phyloP scores from a whole-genome alignment of 2,113 vertebrate species.

The Empidonax alnorum region DNA sequence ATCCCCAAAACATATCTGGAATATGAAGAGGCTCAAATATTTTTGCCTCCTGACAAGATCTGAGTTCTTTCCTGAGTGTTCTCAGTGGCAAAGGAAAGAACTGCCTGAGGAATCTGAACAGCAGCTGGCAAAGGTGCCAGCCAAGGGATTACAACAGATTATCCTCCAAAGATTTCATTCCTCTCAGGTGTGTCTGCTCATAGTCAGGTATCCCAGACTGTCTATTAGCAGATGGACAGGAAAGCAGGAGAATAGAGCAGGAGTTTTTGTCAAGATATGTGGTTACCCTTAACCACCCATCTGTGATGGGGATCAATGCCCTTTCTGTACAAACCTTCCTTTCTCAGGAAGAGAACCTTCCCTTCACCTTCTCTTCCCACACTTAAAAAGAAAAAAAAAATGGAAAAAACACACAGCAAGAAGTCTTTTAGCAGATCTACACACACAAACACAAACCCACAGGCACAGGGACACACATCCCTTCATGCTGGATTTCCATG shows the following conservation, averaged over 20 bases:
- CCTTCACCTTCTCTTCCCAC: not conserved
- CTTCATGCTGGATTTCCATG: not conserved
- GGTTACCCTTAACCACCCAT: not conserved
- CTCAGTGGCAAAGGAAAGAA: not conserved
- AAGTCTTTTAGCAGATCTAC: not conserved
- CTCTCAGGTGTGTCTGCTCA: not conserved
- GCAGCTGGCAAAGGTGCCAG: not conserved
- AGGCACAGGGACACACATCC: fast-evolving
- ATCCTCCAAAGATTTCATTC: not conserved
- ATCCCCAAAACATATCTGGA: not conserved
- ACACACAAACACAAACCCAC: fast-evolving
- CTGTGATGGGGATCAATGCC: not conserved
- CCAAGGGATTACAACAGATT: constrained; percentile 22
- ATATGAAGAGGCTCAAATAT: not conserved
- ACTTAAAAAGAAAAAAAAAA: not conserved
- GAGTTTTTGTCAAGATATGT: not conserved
- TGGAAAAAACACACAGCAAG: not conserved
- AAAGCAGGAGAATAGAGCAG: not conserved
- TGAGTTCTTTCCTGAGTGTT: not conserved
- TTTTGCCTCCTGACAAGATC: not conserved
- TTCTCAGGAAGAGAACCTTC: not conserved
- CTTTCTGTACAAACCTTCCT: not conserved
- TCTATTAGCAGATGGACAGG: not conserved
- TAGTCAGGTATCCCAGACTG: not conserved
- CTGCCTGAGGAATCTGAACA: not conserved